Evolutionary conservation across 2,113 vertebrate species (phyloP).

Genomic region (Azemiops feae): DNA sequence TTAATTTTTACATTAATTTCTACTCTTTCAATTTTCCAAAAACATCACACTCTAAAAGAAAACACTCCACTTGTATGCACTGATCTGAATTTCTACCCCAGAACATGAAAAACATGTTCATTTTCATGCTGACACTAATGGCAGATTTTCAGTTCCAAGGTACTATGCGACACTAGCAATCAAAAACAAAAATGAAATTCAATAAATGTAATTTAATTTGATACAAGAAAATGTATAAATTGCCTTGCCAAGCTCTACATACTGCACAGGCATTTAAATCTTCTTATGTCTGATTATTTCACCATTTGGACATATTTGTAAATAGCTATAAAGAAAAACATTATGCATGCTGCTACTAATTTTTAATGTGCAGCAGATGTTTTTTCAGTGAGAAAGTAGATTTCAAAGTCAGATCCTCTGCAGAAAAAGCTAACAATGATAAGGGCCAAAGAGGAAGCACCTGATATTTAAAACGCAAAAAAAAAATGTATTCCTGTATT

Average conservation of each 20-base stretch:
- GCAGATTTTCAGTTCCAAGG: conserved; percentile 33
- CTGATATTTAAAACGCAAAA: conserved; percentile 45
- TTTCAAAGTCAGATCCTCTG: conserved; percentile 57
- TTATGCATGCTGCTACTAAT: conserved; percentile 55
- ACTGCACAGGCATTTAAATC: conserved; percentile 42
- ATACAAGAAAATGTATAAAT: conserved; percentile 34
- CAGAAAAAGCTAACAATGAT: conserved; percentile 42
- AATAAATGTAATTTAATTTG: conserved; percentile 38
- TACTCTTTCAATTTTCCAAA: conserved; percentile 36
- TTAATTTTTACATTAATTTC: neutral
- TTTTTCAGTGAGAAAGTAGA: conserved; percentile 25
- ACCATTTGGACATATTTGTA: conserved; percentile 68
- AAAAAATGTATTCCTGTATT: neutral
- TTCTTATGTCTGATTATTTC: conserved; percentile 54
- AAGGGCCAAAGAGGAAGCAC: conserved; percentile 21
- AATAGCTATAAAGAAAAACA: conserved; percentile 56
- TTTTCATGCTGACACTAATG: conserved; percentile 34
- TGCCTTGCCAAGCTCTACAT: conserved; percentile 17
- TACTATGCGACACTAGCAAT: conserved; percentile 38
- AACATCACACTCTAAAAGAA: conserved; percentile 26
- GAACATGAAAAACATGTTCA: conserved; percentile 54
- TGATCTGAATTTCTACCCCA: conserved; percentile 44
- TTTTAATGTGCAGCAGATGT: conserved; percentile 66
- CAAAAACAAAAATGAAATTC: conserved; percentile 48
- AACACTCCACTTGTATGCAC: conserved; percentile 27